Conservation (phyloP, 2,888 invertebrate genomes). For the Drosophila colorata region DNA sequence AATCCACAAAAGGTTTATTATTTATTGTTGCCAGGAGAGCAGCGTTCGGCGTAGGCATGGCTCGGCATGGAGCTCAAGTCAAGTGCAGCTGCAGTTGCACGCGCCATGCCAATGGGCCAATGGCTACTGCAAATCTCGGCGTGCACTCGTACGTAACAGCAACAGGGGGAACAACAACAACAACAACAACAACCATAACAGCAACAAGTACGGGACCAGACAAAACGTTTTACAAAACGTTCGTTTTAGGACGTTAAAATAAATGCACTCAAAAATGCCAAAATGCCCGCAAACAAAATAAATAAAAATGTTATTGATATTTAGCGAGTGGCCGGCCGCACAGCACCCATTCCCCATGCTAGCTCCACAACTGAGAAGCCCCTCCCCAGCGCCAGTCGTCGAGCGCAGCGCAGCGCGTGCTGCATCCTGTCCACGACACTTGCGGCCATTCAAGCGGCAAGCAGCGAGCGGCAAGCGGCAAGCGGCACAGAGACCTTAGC, state of each 20-base stretch:
- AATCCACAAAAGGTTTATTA: conserved; percentile 81
- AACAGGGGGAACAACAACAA: conserved; percentile 30
- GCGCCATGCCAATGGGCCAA: conserved; percentile 57
- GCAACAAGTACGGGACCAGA: conserved; percentile 40
- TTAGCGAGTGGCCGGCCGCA: conserved; percentile 61
- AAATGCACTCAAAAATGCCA: conserved; percentile 80
- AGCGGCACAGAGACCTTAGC: conserved; percentile 29
- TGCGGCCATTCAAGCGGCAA: conserved; percentile 64
- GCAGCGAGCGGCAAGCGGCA: conserved; percentile 6
- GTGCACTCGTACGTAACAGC: conserved; percentile 71
- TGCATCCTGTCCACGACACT: conserved; percentile 70
- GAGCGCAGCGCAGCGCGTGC: conserved; percentile 59
- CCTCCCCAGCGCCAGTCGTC: background rate
- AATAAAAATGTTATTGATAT: conserved; percentile 80
- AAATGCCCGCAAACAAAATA: conserved; percentile 80
- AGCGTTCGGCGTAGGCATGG: conserved; percentile 18
- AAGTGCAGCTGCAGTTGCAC: conserved; percentile 70
- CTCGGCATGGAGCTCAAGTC: conserved; percentile 27
- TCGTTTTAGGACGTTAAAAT: conserved; percentile 76
- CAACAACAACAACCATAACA: conserved; percentile 12
- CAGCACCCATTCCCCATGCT: conserved; percentile 9
- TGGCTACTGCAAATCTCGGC: conserved; percentile 73
- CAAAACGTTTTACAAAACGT: conserved; percentile 78
- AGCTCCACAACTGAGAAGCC: background rate
- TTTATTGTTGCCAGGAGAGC: conserved; percentile 75